These are phyloP conservation scores for Eurystomus glaucurus DNA, from an alignment of 2,797 vertebrate species.

Conservation along the genomic window DNA sequence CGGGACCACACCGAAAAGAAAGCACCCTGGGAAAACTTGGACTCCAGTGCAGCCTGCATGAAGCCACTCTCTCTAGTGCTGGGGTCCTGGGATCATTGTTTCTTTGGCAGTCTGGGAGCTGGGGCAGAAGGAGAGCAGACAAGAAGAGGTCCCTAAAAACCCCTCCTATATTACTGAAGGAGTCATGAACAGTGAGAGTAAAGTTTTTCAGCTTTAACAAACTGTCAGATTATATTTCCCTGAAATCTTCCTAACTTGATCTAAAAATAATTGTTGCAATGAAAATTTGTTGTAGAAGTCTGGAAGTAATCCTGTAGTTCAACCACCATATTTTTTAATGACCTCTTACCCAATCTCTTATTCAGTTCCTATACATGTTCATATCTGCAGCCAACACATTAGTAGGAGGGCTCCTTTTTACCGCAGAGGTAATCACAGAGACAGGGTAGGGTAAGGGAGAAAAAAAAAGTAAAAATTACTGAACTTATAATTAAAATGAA, in stretches of 20 bases:
- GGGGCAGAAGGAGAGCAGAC: background rate
- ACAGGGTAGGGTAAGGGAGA: rapidly evolving
- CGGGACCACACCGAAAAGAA: background rate
- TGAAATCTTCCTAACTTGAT: background rate
- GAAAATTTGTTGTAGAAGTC: background rate
- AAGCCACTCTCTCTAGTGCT: background rate
- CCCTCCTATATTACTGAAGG: background rate
- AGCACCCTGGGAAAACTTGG: background rate
- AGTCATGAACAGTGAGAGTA: background rate
- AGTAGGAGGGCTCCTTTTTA: background rate
- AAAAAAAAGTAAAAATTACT: background rate
- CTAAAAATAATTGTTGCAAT: background rate
- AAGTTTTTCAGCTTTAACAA: background rate
- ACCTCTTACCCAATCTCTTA: background rate
- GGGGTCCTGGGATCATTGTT: rapidly evolving
- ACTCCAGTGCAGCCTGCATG: background rate
- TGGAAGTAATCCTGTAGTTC: background rate
- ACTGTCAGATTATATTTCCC: background rate
- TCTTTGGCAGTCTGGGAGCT: background rate
- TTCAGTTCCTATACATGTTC: background rate
- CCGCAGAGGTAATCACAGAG: background rate
- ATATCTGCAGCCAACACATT: background rate
- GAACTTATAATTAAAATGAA: background rate
- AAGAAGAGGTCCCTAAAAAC: background rate
- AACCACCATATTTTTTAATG: background rate